Base-by-base conservation (phyloP, 2,113 vertebrate species). In the Fregata magnificens region DNA sequence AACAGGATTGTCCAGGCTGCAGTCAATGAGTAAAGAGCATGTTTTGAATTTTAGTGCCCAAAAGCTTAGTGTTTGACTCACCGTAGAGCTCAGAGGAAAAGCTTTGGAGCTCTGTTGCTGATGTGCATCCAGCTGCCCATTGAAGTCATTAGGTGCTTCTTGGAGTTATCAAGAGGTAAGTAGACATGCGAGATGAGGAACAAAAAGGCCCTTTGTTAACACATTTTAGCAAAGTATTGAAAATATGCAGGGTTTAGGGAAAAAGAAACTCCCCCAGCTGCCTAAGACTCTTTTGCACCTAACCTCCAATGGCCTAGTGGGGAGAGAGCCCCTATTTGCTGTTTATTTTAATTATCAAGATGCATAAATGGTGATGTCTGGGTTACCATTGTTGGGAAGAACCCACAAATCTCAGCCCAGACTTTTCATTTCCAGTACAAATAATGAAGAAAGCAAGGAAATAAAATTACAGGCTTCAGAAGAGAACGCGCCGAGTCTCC, bases 71-170 rank as follows among this genome's bases (percentile, higher is more conserved):
- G 36, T 59, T 25, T 55, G 59, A 3, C 40, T n/a, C 44, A 5
- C 7, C 2, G 2, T 7, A 42, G 67, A 24, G 47, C 72, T 69
- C 1, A 1, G 56, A 31, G 59, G 49, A 72, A 29, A 42, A 42
- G 44, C 72, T 16, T 4, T 6, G 22, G 40, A 32, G 26, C 59
- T 31, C 22, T 25, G 47, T 4, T 5, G 7, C 38, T 72, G 72
- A 9, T 6, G 71, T 36, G 58, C 29, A 21, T 3, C 40, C 67
- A 7, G 44, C n/a, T 55, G 5, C 53, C 22, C 12, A 1, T 0
- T 14, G 56, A 62, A 47, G 65, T 4, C 18, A 9, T 11, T 3
- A 13, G 62, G 16, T 0, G 3, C n/a, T 65, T 19, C 81, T 44
- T 34, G 55, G 38, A 29, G n/a, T 10, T 44, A 42, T 10, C 22